Conservation (phyloP, 2,113 vertebrate species). For the Vulpes vulpes region DNA sequence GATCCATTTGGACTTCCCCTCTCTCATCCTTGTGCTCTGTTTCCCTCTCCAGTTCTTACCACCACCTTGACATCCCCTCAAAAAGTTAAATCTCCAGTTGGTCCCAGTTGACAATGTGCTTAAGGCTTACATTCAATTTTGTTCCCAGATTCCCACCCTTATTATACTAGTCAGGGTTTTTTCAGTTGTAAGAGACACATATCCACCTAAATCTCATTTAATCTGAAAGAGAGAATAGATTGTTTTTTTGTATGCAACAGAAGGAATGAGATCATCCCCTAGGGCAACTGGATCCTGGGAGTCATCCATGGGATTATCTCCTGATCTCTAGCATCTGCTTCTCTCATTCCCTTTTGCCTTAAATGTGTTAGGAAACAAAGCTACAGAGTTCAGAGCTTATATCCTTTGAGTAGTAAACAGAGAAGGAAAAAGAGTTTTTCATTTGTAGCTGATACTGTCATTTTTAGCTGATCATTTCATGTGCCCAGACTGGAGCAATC, state of each 20-base stretch:
- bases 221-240: background rate
- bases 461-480: background rate
- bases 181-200: background rate
- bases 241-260: background rate
- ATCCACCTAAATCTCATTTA: background rate
- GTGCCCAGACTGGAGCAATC: background rate
- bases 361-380: background rate
- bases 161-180: background rate
- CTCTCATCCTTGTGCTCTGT: background rate
- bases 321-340: background rate
- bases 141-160: background rate
- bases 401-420: background rate
- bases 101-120: background rate
- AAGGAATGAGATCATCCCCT: background rate
- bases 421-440: background rate
- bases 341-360: background rate
- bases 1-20: background rate
- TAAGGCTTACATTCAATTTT: background rate
- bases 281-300: background rate
- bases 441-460: background rate
- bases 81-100: background rate
- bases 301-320: background rate
- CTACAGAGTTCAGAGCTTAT: background rate
- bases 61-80: background rate
- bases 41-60: background rate